Evolutionary conservation across 2,797 vertebrate genomes (phyloP).

Genomic region (Lepilemur septentrionalis): DNA sequence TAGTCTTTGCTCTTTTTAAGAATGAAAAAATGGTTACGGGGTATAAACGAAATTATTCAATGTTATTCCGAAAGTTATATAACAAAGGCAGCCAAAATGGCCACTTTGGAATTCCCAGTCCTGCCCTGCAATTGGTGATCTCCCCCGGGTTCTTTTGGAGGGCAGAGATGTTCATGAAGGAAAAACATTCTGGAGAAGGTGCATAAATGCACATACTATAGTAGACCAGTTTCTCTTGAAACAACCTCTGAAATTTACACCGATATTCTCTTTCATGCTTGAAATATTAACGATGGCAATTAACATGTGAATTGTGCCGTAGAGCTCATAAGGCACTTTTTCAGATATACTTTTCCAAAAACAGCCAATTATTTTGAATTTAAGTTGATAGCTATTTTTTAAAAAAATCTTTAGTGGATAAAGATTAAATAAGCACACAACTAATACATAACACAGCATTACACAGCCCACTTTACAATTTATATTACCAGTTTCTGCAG

Average conservation of each 20-base stretch:
- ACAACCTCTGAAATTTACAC: background rate
- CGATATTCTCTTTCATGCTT: background rate
- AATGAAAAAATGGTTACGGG: background rate
- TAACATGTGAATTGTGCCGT: background rate
- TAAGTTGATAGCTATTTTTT: background rate
- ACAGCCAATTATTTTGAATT: background rate
- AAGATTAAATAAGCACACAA: background rate
- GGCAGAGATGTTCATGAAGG: background rate
- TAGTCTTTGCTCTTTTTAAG: background rate
- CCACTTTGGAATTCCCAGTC: background rate
- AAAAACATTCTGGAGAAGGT: background rate
- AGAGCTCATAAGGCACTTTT: background rate
- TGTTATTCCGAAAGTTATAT: background rate
- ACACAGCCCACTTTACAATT: conserved; percentile 9
- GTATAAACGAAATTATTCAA: background rate
- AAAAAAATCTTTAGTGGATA: background rate
- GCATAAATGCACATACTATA: rapidly evolving
- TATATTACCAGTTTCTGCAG: background rate
- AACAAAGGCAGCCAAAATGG: background rate
- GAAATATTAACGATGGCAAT: background rate
- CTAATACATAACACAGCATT: conserved; percentile 50
- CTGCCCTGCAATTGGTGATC: rapidly evolving
- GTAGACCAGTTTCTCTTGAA: background rate
- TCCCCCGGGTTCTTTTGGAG: background rate
- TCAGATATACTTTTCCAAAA: background rate